These are phyloP conservation scores for Girardinichthys multiradiatus DNA, from an alignment of 2,113 vertebrate genomes.

Conservation along the genomic window DNA sequence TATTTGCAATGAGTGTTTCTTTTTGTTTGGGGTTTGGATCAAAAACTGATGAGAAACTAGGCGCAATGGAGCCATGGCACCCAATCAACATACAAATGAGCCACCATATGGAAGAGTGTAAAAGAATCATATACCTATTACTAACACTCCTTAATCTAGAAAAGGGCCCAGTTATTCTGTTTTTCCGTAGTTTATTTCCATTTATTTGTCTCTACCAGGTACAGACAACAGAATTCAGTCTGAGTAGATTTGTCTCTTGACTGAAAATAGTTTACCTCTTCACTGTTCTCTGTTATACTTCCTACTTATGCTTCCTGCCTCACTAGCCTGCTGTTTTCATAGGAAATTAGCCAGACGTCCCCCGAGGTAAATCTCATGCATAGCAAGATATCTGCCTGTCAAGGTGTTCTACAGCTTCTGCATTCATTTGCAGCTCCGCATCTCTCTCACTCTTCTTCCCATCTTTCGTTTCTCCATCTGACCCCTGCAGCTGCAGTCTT, in stretches of 20 bases:
- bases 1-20: constrained; percentile 28
- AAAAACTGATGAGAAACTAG: constrained; percentile 27
- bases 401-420: constrained; percentile 61
- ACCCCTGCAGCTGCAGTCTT: constrained; percentile 40
- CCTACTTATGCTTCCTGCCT: constrained; percentile 58
- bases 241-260: constrained; percentile 40
- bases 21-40: constrained; percentile 32
- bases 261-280: constrained; percentile 62
- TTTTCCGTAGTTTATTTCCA: background rate
- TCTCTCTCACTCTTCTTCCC: constrained; percentile 19
- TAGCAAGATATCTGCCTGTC: constrained; percentile 74
- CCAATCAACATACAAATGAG: constrained; percentile 66
- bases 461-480: constrained; percentile 29
- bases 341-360: constrained; percentile 77
- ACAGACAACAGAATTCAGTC: constrained; percentile 37
- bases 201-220: constrained; percentile 34
- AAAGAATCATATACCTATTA: constrained; percentile 24
- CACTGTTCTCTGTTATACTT: constrained; percentile 48
- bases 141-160: background rate
- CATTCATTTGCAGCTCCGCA: constrained; percentile 55
- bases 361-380: constrained; percentile 65
- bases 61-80: constrained; percentile 20
- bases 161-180: background rate
- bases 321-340: constrained; percentile 73
- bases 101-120: constrained; percentile 64